Evolutionary conservation across 2,797 vertebrate genomes (phyloP), one percentile per base, ranked within the genome.

Genomic region (Clarias laeviceps): DNA sequence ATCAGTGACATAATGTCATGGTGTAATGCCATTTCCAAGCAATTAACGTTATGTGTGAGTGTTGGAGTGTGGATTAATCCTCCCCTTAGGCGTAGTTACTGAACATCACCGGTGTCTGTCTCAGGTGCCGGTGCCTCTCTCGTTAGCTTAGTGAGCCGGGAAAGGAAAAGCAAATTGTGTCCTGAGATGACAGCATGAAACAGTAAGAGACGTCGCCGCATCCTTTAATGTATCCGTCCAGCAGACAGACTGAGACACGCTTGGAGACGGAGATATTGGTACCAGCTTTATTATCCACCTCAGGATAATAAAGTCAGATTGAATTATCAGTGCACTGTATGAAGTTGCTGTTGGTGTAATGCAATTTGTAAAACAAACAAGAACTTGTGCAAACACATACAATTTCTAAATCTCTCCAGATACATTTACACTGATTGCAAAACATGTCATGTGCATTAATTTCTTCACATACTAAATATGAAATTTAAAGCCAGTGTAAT

Each of bases 191-290:
- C 37, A 76, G 65, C 29, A 69, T 12, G 83, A 82, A 88, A 85
- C 77, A 78, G 37, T 57, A 37, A 32, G 69, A 45, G 37, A 80
- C 64, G 3, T 59, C 40, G 50, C 4, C 11, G 69, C 37, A 77
- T 87, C 56, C 70, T 82, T 65, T 72, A 81, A 86, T 85, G 82
- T 82, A 76, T 86, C 79, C 74, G 4, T 20, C 18, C 82, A 86
- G 32, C 88, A 91, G 85, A 88, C 85, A 90, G 59, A 86, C 27
- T 81, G 79, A 85, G 68, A 34, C 61, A 34, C 7, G 29, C 22
- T 32, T 17, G 1, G 37, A 74, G 79, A 64, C 68, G 29, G 77
- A 56, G 68, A 18, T 72, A 27, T 57, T 27, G 68, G 79, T 74
- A 65, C 8, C 40, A 56, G 59, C 15, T 85, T 74, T 81, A 57